phyloP scores from a whole-genome alignment of 92 coral and sea anemone species.

The Muricea muricata region DNA sequence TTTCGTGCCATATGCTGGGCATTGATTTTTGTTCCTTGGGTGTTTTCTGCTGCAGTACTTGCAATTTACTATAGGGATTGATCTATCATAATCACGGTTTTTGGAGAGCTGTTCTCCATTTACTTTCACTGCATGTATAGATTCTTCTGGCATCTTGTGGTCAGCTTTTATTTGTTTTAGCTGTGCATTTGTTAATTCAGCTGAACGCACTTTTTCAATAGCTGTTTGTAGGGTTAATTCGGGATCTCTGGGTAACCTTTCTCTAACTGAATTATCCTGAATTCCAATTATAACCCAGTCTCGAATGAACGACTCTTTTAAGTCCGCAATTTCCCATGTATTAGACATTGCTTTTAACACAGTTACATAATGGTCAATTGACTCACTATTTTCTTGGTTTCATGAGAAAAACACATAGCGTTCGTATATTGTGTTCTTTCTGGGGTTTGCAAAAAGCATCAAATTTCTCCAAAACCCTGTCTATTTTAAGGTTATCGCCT shows the following conservation, averaged over 20 bases:
- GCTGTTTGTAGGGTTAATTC: conserved; percentile 55
- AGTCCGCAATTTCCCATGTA: conserved; percentile 55
- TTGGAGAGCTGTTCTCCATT: conserved; percentile 23
- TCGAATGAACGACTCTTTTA: conserved; percentile 64
- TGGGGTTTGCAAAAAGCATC: conserved; percentile 55
- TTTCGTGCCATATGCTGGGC: conserved; percentile 49
- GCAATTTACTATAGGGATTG: conserved; percentile 39
- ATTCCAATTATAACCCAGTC: conserved; percentile 61
- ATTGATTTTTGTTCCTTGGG: conserved; percentile 53
- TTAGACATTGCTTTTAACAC: conserved; percentile 44
- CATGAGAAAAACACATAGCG: conserved; percentile 55
- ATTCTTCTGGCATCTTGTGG: conserved; percentile 45
- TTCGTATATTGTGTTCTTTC: conserved; percentile 59
- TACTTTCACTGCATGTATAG: conserved; percentile 30
- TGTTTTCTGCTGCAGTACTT: conserved; percentile 55
- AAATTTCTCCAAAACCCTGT: conserved; percentile 55
- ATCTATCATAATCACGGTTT: conserved; percentile 17
- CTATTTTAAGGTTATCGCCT: conserved; percentile 47
- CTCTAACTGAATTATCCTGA: conserved; percentile 55
- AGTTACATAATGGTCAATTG: conserved; percentile 58
- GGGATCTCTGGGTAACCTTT: conserved; percentile 60
- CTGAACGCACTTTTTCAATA: conserved; percentile 44
- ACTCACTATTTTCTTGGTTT: conserved; percentile 54
- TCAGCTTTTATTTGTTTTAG: conserved; percentile 57
- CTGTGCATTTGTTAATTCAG: conserved; percentile 58